Evolutionary conservation across 2,797 vertebrate species (phyloP).

Genomic region (Crocidura indochinensis): DNA sequence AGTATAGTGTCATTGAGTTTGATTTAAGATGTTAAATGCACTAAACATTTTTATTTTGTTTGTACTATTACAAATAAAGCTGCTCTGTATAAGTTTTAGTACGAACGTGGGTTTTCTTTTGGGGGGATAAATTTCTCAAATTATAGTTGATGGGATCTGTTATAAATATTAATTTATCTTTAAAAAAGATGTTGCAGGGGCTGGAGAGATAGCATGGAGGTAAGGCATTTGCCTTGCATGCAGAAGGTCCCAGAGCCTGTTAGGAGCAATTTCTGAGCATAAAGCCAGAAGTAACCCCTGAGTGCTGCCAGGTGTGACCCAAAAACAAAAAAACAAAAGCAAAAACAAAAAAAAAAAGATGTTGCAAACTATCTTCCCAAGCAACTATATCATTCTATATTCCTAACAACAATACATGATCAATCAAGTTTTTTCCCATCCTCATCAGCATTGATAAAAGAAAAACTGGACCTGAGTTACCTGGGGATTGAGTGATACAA

Average conservation of each 20-base stretch:
- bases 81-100: not conserved
- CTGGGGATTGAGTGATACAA: no score
- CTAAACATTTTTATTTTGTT: conserved; percentile 39
- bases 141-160: not conserved
- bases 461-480: no score
- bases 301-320: no score
- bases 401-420: not conserved
- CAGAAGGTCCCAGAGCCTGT: no score
- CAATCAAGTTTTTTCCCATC: not conserved
- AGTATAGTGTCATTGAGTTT: not conserved
- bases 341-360: no score
- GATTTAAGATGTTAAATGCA: not conserved
- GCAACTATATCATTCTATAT: conserved; percentile 1
- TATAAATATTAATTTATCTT: conserved; percentile 45
- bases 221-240: no score
- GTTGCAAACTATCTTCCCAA: not conserved
- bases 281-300: no score
- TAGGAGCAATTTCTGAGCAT: no score
- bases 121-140: conserved; percentile 32
- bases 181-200: no score
- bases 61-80: conserved; percentile 5
- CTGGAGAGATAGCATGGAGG: no score
- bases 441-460: not conserved
- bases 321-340: no score
- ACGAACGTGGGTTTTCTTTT: conserved; percentile 41